Percentiles rank a stretch among this genome's conserved stretches.
Conservation (phyloP, 2,797 vertebrate genomes). For the Anisognathus igniventris region DNA sequence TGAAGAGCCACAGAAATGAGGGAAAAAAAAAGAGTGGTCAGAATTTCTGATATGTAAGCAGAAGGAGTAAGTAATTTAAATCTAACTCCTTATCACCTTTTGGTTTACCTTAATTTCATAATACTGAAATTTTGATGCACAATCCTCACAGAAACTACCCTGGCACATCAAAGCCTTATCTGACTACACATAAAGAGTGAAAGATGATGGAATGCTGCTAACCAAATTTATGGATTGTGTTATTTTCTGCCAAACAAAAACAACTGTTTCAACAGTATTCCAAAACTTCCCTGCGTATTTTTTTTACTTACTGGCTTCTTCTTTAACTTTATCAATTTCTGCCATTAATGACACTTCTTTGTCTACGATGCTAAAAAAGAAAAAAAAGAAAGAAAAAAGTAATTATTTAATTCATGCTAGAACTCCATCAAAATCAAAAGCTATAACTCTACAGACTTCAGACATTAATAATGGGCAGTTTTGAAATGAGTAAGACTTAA, state of each 20-base stretch:
- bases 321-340: slow-evolving; percentile 83
- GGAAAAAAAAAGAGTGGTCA: neutral
- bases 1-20: neutral
- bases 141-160: neutral
- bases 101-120: neutral
- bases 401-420: slow-evolving; percentile 21
- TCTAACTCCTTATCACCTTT: neutral
- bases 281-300: neutral
- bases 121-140: neutral
- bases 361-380: slow-evolving; percentile 77
- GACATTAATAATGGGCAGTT: neutral
- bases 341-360: slow-evolving; percentile 81
- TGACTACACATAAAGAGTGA: neutral
- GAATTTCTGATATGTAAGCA: neutral
- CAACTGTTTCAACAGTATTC: neutral
- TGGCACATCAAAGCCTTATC: neutral
- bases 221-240: neutral
- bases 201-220: neutral
- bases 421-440: neutral
- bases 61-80: neutral
- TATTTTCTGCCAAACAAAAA: neutral
- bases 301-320: slow-evolving; percentile 81
- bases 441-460: neutral
- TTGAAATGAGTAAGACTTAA: neutral
- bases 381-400: neutral